Conservation (phyloP, 2,888 invertebrate species). For the Nasonia oneida region DNA sequence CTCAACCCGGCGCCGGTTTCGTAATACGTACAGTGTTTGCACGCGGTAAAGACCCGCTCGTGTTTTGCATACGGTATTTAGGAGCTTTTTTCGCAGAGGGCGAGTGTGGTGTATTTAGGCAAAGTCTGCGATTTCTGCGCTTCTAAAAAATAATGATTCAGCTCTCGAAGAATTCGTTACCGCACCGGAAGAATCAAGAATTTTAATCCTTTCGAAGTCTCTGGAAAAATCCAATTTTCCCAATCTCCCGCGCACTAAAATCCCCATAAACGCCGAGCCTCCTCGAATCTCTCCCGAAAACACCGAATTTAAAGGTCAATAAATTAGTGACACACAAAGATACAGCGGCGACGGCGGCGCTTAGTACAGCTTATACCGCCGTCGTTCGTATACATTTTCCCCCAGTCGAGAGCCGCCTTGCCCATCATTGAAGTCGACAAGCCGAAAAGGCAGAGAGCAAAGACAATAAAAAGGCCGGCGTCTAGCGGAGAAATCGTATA, state of each 20-base stretch:
- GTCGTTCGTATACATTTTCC: not conserved
- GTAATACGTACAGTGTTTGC: not conserved
- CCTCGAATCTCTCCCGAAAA: not conserved
- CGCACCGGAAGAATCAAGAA: not conserved
- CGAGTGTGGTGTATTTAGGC: not conserved
- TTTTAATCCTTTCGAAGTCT: not conserved
- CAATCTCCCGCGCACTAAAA: not conserved
- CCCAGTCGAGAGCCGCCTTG: not conserved
- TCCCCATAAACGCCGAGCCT: not conserved
- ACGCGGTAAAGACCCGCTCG: slow-evolving; percentile 32
- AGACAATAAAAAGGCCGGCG: slow-evolving; percentile 57
- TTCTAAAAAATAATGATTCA: not conserved
- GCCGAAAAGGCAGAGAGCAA: slow-evolving; percentile 22
- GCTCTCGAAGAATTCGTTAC: not conserved
- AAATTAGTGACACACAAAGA: slow-evolving; percentile 29
- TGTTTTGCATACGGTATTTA: slow-evolving; percentile 19
- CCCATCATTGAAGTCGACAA: slow-evolving; percentile 21
- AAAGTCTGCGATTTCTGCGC: too few relatives aligned
- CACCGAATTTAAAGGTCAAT: slow-evolving; percentile 7
- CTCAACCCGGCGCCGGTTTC: slow-evolving; percentile 17
- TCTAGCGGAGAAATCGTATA: slow-evolving; percentile 34
- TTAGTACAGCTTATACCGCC: not conserved
- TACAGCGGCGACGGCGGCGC: not conserved
- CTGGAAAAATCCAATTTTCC: not conserved
- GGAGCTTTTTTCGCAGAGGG: not conserved